Evolutionary conservation across 2,797 vertebrate species (phyloP).

Genomic region (Falco berigora): DNA sequence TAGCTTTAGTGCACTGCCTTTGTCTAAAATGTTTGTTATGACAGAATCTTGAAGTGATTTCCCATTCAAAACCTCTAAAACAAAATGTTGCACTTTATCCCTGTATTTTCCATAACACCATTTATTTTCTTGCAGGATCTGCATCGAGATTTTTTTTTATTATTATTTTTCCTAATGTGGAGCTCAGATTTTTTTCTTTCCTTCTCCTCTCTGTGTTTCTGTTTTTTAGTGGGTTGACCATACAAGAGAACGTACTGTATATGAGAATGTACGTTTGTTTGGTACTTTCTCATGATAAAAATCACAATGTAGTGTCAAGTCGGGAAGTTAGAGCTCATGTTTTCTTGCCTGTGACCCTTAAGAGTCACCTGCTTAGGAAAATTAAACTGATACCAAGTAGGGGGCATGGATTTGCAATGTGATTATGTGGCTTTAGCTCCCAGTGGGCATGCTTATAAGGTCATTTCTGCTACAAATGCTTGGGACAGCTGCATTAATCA

Average conservation of each 20-base stretch:
- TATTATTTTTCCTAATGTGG: neutral
- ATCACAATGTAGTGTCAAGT: neutral
- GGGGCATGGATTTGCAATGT: neutral
- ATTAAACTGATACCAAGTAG: neutral
- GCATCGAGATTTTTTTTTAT: no score
- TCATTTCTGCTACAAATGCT: neutral
- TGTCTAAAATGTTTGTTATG: neutral
- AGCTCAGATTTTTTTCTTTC: neutral
- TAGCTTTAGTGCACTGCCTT: neutral
- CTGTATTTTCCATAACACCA: neutral
- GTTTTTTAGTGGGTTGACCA: neutral
- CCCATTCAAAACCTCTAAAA: neutral
- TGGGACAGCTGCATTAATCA: constrained; percentile 31
- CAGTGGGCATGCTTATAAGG: neutral
- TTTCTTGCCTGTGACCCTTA: neutral
- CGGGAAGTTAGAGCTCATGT: neutral
- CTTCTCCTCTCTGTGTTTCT: neutral
- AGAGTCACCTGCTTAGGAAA: constrained; percentile 1
- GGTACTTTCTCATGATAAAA: neutral
- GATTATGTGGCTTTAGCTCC: constrained; percentile 28
- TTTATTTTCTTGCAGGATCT: neutral
- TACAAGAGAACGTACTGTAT: neutral
- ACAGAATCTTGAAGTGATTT: neutral
- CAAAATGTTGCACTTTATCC: neutral
- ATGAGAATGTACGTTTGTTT: neutral